Conservation (phyloP, 2,888 invertebrate species). For the Vesta saturnalis region DNA sequence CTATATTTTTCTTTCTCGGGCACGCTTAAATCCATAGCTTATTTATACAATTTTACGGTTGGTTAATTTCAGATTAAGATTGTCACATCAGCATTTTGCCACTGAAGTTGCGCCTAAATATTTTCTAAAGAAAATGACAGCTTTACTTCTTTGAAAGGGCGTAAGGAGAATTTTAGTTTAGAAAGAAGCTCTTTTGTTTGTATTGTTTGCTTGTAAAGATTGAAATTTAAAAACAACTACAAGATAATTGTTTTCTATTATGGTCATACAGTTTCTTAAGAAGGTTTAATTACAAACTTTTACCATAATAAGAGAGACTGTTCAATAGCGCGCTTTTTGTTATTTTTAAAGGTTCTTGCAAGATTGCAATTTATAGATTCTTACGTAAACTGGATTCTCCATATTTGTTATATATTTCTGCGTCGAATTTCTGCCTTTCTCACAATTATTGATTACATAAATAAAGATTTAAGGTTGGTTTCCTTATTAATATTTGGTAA, state of each 20-base stretch:
- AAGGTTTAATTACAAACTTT: constrained; percentile 1
- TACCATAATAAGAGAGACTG: constrained; percentile 1
- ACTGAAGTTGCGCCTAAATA: not conserved
- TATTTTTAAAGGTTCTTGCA: not conserved
- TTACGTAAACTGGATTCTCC: constrained; percentile 4
- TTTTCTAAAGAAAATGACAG: constrained; percentile 1
- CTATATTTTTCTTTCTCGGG: constrained; percentile 19
- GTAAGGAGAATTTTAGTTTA: constrained; percentile 7
- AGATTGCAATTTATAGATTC: constrained; percentile 8
- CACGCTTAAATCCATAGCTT: constrained; percentile 22
- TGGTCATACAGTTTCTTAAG: constrained; percentile 6
- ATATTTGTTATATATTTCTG: not conserved
- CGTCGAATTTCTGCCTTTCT: not conserved
- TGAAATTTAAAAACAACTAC: constrained; percentile 1
- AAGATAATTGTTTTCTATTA: constrained; percentile 11
- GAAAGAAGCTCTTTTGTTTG: constrained; percentile 9
- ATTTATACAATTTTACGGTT: constrained; percentile 27
- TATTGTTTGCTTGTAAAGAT: not conserved
- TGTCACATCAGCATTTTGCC: constrained; percentile 19
- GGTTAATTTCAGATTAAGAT: constrained; percentile 24
- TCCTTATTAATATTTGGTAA: too few relatives aligned
- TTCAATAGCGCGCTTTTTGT: not conserved
- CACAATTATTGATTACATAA: too few relatives aligned
- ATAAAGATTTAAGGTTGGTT: too few relatives aligned
- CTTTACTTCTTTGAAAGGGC: not conserved